A percentile compares a stretch with the other conserved stretches of the same genome.
phyloP scores from a whole-genome alignment of 2,113 vertebrate species.

The Oryzias woworae region DNA sequence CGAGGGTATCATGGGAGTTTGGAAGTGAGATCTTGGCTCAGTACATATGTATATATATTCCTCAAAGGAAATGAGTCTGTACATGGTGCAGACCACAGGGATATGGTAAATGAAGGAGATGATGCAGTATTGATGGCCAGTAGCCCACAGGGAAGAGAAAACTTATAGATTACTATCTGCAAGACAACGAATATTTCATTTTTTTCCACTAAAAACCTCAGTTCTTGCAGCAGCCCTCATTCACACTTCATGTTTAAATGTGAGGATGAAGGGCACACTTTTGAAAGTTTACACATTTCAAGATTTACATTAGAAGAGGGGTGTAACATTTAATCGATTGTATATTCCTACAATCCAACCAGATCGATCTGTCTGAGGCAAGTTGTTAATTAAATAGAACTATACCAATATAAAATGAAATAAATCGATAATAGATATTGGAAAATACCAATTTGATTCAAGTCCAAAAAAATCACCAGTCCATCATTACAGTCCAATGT shows the following conservation, averaged over 20 bases:
- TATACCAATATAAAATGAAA: no score
- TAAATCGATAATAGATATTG: no score
- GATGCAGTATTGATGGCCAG: constrained; percentile 62
- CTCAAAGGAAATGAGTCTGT: constrained; percentile 45
- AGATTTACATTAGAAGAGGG: no score
- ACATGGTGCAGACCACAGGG: constrained; percentile 42
- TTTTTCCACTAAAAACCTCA: constrained; percentile 23
- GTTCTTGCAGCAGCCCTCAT: constrained; percentile 16
- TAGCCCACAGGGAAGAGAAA: constrained; percentile 52
- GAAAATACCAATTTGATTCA: no score
- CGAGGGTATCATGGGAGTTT: constrained; percentile 36
- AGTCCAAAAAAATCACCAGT: no score
- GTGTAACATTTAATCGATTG: no score
- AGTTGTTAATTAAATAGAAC: no score
- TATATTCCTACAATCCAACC: no score
- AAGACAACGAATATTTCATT: constrained; percentile 52
- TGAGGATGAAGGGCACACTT: constrained; percentile 4
- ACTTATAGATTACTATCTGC: constrained; percentile 62
- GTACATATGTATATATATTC: constrained; percentile 28
- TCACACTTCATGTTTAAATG: constrained; percentile 15
- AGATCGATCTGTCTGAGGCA: no score
- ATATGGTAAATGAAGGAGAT: constrained; percentile 59
- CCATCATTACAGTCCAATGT: no score
- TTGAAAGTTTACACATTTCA: constrained; percentile 14
- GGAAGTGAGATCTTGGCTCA: constrained; percentile 33